Base-by-base conservation (phyloP, 2,113 vertebrate species). In the Oenanthe melanoleuca region DNA sequence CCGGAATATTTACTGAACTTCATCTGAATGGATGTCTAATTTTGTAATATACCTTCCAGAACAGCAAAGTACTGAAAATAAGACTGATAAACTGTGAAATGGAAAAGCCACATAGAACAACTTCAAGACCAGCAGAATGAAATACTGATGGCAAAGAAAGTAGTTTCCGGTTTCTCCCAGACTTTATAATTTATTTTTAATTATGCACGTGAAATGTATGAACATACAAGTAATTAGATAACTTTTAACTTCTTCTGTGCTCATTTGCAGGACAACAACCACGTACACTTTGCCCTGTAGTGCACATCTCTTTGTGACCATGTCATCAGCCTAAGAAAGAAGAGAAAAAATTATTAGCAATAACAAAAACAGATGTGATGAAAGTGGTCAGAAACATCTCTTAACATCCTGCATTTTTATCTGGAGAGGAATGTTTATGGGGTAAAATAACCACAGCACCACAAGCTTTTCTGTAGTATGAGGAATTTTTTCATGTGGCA, bases 151-250 rank as follows among this genome's bases (percentile, higher is more conserved):
- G 20, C 26, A 87, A 71, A 50, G 67, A 37, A 19, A 44, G 11
- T 20, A 52, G 24, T 55, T 7, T 1, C 25, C 50, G 38, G n/a
- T 59, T 93, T 72, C 26, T 71, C 82, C 15, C 50, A 94, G 55
- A 85, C 57, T 72, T 93, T 37, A 7, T 22, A 71, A 75, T 96
- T 95, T 80, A 97, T 97, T 97, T 97, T 65, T 52, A 70, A 79
- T 59, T 64, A 40, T 89, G 55, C 81, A 93, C 31, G 67, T 37
- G 83, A 96, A 90, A 89, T 77, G 56, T 70, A 89, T 63, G 33
- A 95, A 75, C 59, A 78, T 13, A 7, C 20, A 91, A 67, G 74
- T 42, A 77, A 79, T 70, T n/a, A 93, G 64, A 16, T 42, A 24
- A 37, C 72, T 84, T 66, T 21, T 8, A 80, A 69, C 37, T 93